Evolutionary conservation across 2,797 vertebrate genomes (phyloP).

Genomic region (Gymnoscopelus microlampas): DNA sequence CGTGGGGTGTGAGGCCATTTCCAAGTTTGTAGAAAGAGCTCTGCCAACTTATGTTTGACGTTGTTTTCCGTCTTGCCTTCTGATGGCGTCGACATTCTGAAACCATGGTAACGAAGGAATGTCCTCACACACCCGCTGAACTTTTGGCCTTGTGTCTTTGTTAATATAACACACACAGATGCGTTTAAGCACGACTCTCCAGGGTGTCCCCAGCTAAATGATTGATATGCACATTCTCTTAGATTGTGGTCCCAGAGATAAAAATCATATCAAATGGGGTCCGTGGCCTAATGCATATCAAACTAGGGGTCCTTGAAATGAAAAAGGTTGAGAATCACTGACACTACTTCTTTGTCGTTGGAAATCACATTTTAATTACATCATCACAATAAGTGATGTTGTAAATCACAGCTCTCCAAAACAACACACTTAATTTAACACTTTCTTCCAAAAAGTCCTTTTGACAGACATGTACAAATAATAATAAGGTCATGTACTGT

Average conservation of each 20-base stretch:
- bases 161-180: slow-evolving; percentile 2
- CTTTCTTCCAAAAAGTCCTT: background rate
- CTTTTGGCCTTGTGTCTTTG: background rate
- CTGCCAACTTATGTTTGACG: slow-evolving; percentile 1
- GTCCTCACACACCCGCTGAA: slow-evolving; percentile 13
- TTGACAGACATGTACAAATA: too few relatives aligned
- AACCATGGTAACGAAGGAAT: slow-evolving; percentile 21
- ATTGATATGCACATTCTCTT: too few relatives aligned
- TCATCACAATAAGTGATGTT: too few relatives aligned
- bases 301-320: too few relatives aligned
- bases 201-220: too few relatives aligned
- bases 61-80: background rate
- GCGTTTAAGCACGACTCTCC: too few relatives aligned
- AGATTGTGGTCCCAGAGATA: too few relatives aligned
- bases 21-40: background rate
- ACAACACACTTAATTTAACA: background rate
- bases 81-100: slow-evolving; percentile 22
- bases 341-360: background rate
- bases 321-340: background rate
- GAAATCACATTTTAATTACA: background rate
- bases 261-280: too few relatives aligned
- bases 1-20: background rate
- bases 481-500: too few relatives aligned
- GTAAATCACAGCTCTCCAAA: too few relatives aligned
- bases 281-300: too few relatives aligned